A percentile compares a stretch with the other conserved stretches of the same genome.
phyloP scores from a whole-genome alignment of 2,797 vertebrate species.

The Aldrovandia affinis region DNA sequence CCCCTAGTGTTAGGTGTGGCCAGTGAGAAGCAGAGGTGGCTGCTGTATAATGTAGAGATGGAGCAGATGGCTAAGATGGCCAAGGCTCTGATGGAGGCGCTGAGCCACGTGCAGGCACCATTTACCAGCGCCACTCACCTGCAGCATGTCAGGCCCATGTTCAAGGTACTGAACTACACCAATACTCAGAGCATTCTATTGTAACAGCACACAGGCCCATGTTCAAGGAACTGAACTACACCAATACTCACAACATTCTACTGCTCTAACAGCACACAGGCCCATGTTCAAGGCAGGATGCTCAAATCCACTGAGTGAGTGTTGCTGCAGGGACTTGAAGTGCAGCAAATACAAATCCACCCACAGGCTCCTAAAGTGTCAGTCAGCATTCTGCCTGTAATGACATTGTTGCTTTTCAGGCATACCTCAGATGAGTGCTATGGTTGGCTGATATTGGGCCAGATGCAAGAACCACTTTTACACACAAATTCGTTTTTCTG shows the following conservation, averaged over 20 bases:
- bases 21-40: slow-evolving; percentile 94
- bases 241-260: neutral
- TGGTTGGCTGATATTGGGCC: too few relatives aligned
- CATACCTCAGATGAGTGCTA: neutral
- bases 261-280: neutral
- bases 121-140: slow-evolving; percentile 97
- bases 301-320: neutral
- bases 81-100: slow-evolving; percentile 97
- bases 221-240: neutral
- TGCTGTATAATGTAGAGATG: slow-evolving; percentile 97
- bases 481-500: too few relatives aligned
- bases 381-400: neutral
- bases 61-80: slow-evolving; percentile 99
- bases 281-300: neutral
- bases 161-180: slow-evolving; percentile 80
- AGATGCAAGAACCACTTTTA: too few relatives aligned
- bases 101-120: slow-evolving; percentile 96
- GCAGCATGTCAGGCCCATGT: slow-evolving; percentile 98
- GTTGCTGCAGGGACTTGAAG: neutral
- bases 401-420: neutral
- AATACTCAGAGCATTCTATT: neutral
- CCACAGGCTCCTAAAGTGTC: neutral
- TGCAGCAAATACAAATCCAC: neutral
- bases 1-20: slow-evolving; percentile 78
- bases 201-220: neutral